Conservation (phyloP, 2,888 invertebrate genomes). For the Limulus polyphemus region DNA sequence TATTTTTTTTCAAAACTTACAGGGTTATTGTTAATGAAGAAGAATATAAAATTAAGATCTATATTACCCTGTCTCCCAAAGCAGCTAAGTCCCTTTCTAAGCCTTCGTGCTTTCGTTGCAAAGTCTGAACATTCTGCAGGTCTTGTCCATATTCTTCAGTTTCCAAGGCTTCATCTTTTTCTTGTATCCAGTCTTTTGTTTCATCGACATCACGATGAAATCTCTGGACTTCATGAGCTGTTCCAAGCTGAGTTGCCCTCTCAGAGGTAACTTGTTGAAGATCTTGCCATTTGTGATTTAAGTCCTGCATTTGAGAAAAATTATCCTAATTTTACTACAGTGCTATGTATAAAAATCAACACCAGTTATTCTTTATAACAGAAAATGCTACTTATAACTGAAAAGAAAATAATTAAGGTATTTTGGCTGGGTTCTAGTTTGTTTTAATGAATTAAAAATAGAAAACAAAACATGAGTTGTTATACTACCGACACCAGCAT, state of each 20-base stretch:
- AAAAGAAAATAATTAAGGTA: no score
- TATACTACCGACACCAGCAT: no score
- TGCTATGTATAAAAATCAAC: no score
- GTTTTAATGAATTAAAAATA: no score
- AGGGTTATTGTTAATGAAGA: no score
- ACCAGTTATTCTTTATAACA: no score
- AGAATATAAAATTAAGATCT: no score
- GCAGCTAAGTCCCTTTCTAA: slow-evolving; percentile 94
- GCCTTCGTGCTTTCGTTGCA: slow-evolving; percentile 96
- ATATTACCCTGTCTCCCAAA: slow-evolving; percentile 59
- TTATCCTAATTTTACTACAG: no score
- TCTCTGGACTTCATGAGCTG: slow-evolving; percentile 96
- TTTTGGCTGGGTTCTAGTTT: no score
- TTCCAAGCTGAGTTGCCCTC: slow-evolving; percentile 84
- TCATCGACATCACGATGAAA: slow-evolving; percentile 67
- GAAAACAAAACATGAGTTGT: no score
- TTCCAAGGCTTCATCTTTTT: slow-evolving; percentile 92
- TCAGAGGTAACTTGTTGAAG: slow-evolving; percentile 87
- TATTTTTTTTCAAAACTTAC: no score
- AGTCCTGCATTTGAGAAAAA: slow-evolving; percentile 42
- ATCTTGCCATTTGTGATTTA: slow-evolving; percentile 92
- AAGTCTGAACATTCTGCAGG: slow-evolving; percentile 88
- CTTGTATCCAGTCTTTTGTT: slow-evolving; percentile 75
- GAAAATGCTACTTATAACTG: no score
- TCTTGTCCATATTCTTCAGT: slow-evolving; percentile 92